phyloP scores from a whole-genome alignment of 2,797 vertebrate species.

The Rhinogobio ventralis region DNA sequence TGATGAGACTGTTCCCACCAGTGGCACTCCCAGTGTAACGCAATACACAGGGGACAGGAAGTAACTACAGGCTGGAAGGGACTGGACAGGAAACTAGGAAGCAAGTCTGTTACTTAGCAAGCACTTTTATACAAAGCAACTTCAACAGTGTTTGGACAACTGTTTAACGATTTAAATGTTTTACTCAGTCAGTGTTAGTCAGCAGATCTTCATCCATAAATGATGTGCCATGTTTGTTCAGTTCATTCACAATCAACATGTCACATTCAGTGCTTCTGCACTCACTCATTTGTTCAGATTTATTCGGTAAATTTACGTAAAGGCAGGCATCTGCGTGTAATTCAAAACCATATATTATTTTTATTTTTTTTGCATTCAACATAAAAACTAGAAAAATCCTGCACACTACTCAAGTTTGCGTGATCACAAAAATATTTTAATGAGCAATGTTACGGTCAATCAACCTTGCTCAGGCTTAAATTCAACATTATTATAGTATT shows the following conservation, averaged over 20 bases:
- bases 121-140: not conserved
- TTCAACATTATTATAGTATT: not conserved
- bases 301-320: not conserved
- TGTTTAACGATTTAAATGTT: conserved; percentile 2
- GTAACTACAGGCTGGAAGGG: conserved; percentile 31
- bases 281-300: not conserved
- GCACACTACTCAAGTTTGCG: no score
- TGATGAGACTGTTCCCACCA: conserved; percentile 21
- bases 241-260: not conserved
- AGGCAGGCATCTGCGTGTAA: not conserved
- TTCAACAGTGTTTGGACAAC: not conserved
- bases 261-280: not conserved
- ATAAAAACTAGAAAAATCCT: not conserved
- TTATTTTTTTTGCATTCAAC: not conserved
- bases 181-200: not conserved
- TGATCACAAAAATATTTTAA: no score
- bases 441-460: no score
- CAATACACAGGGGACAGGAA: conserved; percentile 30
- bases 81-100: not conserved
- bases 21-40: conserved; percentile 22
- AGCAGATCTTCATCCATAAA: conserved; percentile 2
- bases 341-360: not conserved
- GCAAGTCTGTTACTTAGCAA: conserved; percentile 15
- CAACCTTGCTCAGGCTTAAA: no score
- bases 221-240: not conserved